Percentiles rank a stretch among this genome's conserved stretches.
Conservation (phyloP, 2,797 vertebrate genomes). For the Clarias pachynema region DNA sequence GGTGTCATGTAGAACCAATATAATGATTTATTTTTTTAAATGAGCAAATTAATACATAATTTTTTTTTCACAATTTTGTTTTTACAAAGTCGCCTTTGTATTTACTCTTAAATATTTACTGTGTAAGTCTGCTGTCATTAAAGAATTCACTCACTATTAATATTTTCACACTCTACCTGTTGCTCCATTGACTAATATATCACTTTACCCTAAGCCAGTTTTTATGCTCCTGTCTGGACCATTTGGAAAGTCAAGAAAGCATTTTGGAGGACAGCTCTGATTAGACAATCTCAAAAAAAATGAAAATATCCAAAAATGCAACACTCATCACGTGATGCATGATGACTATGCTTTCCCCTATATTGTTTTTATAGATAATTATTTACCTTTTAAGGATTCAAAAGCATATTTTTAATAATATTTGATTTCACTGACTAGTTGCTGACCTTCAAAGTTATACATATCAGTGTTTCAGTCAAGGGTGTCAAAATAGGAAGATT, state of each 20-base stretch:
- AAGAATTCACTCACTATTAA: not conserved
- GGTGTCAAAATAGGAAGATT: constrained; percentile 35
- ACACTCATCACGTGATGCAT: not conserved
- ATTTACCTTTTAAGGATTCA: not conserved
- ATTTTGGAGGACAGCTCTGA: not conserved
- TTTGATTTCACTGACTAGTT: constrained; percentile 1
- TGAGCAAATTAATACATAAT: too few relatives aligned
- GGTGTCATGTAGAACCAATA: too few relatives aligned
- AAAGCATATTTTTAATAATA: not conserved
- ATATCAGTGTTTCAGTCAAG: constrained; percentile 37
- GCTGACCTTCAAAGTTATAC: constrained; percentile 41
- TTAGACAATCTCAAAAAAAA: not conserved
- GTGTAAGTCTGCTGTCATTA: not conserved
- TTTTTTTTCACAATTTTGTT: too few relatives aligned
- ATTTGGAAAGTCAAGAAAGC: not conserved
- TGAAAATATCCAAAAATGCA: not conserved
- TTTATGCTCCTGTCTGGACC: not conserved
- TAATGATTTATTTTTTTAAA: too few relatives aligned
- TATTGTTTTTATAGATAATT: not conserved
- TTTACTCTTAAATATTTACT: not conserved
- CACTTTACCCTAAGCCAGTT: not conserved
- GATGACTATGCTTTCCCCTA: not conserved
- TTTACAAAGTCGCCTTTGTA: not conserved
- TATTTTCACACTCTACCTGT: not conserved
- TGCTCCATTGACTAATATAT: not conserved